Conservation (phyloP, 2,888 invertebrate genomes). For the Stenurella melanura region DNA sequence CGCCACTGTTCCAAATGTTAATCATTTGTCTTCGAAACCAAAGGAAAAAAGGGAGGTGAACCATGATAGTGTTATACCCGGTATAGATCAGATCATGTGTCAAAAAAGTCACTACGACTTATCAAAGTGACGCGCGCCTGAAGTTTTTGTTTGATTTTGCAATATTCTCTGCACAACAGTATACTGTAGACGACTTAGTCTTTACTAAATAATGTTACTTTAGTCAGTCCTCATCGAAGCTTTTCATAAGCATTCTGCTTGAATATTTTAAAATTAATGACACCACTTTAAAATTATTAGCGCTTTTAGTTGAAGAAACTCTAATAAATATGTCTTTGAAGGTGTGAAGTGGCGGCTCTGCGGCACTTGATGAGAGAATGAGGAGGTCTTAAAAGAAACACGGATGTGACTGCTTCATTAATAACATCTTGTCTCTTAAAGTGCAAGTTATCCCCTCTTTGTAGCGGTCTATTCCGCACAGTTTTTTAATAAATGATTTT, state of each 20-base stretch:
- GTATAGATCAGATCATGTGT: too few relatives aligned
- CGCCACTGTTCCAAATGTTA: too few relatives aligned
- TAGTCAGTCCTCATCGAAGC: too few relatives aligned
- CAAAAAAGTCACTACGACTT: too few relatives aligned
- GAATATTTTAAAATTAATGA: not conserved
- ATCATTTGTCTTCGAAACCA: too few relatives aligned
- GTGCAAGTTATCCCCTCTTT: not conserved
- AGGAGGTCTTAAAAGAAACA: not conserved
- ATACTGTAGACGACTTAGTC: too few relatives aligned
- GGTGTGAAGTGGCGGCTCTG: conserved; percentile 5
- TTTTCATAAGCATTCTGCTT: not conserved
- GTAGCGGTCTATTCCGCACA: not conserved
- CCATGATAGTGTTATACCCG: too few relatives aligned
- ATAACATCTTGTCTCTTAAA: conserved; percentile 21
- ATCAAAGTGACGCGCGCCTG: too few relatives aligned
- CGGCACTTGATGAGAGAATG: conserved; percentile 1
- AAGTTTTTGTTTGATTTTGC: too few relatives aligned
- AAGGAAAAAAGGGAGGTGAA: too few relatives aligned
- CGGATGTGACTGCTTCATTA: conserved; percentile 10
- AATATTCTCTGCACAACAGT: too few relatives aligned
- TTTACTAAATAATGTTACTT: too few relatives aligned
- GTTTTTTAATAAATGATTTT: conserved; percentile 5
- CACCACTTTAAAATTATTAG: conserved; percentile 1
- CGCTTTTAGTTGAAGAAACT: conserved; percentile 12
- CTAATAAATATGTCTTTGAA: conserved; percentile 6